phyloP scores from a whole-genome alignment of 92 coral and sea anemone genomes.

The Montipora capitata region DNA sequence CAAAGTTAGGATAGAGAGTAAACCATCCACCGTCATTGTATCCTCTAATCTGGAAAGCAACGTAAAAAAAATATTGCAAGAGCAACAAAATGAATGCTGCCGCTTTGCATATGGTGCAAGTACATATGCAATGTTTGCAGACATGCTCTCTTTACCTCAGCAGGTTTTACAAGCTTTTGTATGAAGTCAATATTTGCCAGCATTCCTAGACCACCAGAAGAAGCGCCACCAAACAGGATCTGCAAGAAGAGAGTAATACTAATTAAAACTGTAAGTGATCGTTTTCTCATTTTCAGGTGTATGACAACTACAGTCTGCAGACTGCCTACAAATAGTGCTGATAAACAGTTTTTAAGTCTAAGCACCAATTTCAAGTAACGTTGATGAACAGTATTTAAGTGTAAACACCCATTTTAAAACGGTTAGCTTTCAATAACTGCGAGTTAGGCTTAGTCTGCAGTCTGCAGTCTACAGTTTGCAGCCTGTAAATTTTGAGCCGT shows the following conservation, averaged over 20 bases:
- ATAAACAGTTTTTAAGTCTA: too few species aligned
- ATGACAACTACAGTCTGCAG: too few species aligned
- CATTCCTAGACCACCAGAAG: slow-evolving; percentile 99
- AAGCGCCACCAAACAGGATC: slow-evolving; percentile 99
- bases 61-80: background rate
- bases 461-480: too few species aligned
- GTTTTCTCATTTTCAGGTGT: too few species aligned
- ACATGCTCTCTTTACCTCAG: slow-evolving; percentile 67
- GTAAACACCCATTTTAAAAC: too few species aligned
- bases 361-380: too few species aligned
- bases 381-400: too few species aligned
- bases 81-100: background rate
- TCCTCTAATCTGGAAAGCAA: slow-evolving; percentile 85
- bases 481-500: too few species aligned
- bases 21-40: slow-evolving; percentile 99
- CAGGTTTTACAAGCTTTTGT: slow-evolving; percentile 87
- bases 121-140: background rate
- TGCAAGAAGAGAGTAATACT: slow-evolving; percentile 14
- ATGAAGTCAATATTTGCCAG: slow-evolving; percentile 93
- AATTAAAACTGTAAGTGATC: too few species aligned
- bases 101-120: background rate
- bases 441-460: too few species aligned
- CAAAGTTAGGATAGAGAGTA: slow-evolving; percentile 91
- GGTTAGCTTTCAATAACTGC: too few species aligned
- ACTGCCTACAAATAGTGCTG: too few species aligned